These are phyloP conservation scores for Mechanitis mazaeus DNA, from an alignment of 2,888 invertebrate genomes.

Conservation along the genomic window DNA sequence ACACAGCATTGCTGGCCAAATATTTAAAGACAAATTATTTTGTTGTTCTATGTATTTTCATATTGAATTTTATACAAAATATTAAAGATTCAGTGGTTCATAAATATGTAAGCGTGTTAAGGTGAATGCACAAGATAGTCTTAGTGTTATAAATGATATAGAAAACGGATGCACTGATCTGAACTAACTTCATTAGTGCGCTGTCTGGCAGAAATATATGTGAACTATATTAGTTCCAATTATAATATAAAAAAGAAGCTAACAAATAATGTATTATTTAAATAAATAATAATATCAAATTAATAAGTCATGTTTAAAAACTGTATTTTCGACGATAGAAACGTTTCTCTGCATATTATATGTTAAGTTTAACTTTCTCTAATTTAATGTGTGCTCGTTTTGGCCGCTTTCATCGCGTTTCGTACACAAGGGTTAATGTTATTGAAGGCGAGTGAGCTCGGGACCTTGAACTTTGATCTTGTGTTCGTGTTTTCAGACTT, in stretches of 20 bases:
- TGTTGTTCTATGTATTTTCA: no score
- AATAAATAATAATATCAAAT: background rate
- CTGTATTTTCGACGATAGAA: background rate
- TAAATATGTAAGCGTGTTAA: conserved; percentile 27
- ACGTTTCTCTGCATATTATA: background rate
- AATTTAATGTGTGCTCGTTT: conserved; percentile 33
- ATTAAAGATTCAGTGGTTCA: no score
- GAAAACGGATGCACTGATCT: conserved; percentile 54
- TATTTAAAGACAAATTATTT: no score
- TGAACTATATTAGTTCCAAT: no score
- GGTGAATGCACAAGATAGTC: conserved; percentile 58
- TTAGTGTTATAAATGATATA: conserved; percentile 33
- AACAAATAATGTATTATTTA: background rate
- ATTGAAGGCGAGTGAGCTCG: conserved; percentile 32
- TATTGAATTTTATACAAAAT: no score
- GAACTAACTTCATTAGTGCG: conserved; percentile 43
- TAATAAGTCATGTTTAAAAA: background rate
- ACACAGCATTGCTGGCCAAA: no score
- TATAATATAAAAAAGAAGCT: background rate
- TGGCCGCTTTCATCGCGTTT: conserved; percentile 15
- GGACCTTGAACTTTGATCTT: conserved; percentile 35
- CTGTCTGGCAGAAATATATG: no score
- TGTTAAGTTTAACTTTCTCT: conserved; percentile 1
- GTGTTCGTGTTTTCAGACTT: conserved; percentile 18
- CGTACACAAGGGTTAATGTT: conserved; percentile 27